Percentiles rank a stretch among this genome's conserved stretches.
phyloP scores from a whole-genome alignment of 2,113 vertebrate species.

The Synchiropus splendidus region DNA sequence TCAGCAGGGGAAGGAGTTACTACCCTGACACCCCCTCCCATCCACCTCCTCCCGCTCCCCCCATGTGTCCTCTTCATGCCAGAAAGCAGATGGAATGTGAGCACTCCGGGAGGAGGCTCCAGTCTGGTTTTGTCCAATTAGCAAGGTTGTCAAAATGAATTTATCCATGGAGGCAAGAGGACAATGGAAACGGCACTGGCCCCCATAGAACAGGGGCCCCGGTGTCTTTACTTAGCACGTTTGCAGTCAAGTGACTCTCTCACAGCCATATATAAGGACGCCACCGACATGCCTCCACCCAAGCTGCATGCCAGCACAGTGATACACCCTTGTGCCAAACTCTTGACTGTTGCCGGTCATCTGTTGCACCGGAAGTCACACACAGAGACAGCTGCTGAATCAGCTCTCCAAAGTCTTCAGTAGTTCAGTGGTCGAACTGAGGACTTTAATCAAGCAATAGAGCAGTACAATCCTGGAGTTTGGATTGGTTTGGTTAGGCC shows the following conservation, averaged over 20 bases:
- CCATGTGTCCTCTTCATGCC: conserved; percentile 53
- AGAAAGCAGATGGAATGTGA: conserved; percentile 79
- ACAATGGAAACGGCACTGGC: conserved; percentile 61
- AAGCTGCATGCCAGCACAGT: conserved; percentile 31
- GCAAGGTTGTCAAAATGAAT: conserved; percentile 98
- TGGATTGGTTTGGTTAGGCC: too few species aligned
- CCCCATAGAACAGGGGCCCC: conserved; percentile 41
- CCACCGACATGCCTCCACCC: conserved; percentile 27
- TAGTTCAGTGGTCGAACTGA: too few species aligned
- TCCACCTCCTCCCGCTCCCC: conserved; percentile 27
- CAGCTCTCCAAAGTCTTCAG: too few species aligned
- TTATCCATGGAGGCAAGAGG: conserved; percentile 72
- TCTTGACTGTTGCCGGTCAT: too few species aligned
- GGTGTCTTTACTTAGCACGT: conserved; percentile 52
- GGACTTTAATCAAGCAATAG: too few species aligned
- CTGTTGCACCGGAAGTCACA: too few species aligned
- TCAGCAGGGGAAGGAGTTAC: conserved; percentile 78
- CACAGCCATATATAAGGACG: conserved; percentile 39
- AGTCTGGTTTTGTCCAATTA: conserved; percentile 95
- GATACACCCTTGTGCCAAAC: too few species aligned
- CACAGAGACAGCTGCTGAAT: too few species aligned
- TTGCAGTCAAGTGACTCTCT: conserved; percentile 61
- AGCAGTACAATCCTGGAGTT: too few species aligned
- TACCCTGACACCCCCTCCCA: conserved; percentile 25
- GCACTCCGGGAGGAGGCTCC: conserved; percentile 74